A percentile compares a stretch with the other conserved stretches of the same genome.
phyloP scores from a whole-genome alignment of 2,888 invertebrate genomes.

The Lysandra coridon region DNA sequence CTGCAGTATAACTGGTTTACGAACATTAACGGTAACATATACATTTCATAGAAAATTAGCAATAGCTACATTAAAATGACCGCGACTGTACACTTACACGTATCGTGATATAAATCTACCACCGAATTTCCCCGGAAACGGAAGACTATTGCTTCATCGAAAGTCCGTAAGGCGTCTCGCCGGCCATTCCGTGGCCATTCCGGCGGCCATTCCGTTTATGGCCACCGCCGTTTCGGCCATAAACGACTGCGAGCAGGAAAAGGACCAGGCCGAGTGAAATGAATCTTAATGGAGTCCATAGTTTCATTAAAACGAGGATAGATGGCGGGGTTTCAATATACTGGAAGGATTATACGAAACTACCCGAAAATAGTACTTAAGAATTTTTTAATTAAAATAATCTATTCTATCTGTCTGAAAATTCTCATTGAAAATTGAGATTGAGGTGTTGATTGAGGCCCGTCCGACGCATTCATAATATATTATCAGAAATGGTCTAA shows the following conservation, averaged over 20 bases:
- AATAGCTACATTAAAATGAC: not conserved
- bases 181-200: conserved; percentile 48
- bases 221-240: conserved; percentile 55
- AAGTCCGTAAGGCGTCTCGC: conserved; percentile 57
- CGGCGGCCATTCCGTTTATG: conserved; percentile 61
- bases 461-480: not conserved
- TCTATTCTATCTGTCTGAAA: not conserved
- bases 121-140: conserved; percentile 45
- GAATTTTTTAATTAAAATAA: not conserved
- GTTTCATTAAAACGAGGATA: conserved; percentile 58
- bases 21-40: too few relatives aligned
- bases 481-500: not conserved
- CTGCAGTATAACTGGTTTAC: too few relatives aligned
- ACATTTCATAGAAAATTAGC: not conserved
- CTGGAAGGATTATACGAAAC: conserved; percentile 34
- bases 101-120: conserved; percentile 46
- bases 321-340: conserved; percentile 40
- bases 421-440: not conserved
- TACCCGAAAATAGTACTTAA: not conserved
- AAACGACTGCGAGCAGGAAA: conserved; percentile 50
- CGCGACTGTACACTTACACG: conserved; percentile 41
- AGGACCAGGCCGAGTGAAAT: conserved; percentile 54
- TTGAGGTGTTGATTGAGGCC: not conserved
- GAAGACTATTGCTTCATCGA: conserved; percentile 51
- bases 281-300: conserved; percentile 58